phyloP scores from a whole-genome alignment of 1,140 invertebrate species.

The Orussus abietinus region DNA sequence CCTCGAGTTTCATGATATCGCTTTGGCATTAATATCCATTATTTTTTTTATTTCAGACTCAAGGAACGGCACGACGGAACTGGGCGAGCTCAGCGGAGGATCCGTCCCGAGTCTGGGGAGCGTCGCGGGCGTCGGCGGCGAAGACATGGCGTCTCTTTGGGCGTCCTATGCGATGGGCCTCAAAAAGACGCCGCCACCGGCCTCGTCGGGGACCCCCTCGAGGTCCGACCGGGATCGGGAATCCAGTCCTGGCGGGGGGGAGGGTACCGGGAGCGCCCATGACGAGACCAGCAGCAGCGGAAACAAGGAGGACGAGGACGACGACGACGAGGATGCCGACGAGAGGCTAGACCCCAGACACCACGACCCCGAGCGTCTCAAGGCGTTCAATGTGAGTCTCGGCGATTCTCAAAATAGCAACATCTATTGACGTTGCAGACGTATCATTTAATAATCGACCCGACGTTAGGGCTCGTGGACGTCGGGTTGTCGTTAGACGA shows the following conservation, averaged over 20 bases:
- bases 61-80: slow-evolving; percentile 45
- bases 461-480: too few species aligned
- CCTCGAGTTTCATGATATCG: background rate
- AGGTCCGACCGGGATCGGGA: slow-evolving; percentile 56
- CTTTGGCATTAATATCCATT: background rate
- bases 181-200: slow-evolving; percentile 63
- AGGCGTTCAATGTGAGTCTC: slow-evolving; percentile 92
- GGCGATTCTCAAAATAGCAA: too few species aligned
- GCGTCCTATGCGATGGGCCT: slow-evolving; percentile 68
- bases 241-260: slow-evolving; percentile 58
- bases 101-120: slow-evolving; percentile 38
- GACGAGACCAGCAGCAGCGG: slow-evolving; percentile 89
- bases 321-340: slow-evolving; percentile 87
- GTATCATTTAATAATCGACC: too few species aligned
- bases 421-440: too few species aligned
- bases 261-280: slow-evolving; percentile 69
- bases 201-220: slow-evolving; percentile 52
- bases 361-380: slow-evolving; percentile 91
- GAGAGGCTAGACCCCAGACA: slow-evolving; percentile 83
- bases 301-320: slow-evolving; percentile 89
- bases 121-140: slow-evolving; percentile 46
- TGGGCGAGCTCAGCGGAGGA: slow-evolving; percentile 40
- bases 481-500: too few species aligned
- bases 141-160: slow-evolving; percentile 74
- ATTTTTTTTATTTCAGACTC: slow-evolving; percentile 36